Base-by-base conservation (phyloP, 1,140 invertebrate genomes). In the Drosophila miranda region DNA sequence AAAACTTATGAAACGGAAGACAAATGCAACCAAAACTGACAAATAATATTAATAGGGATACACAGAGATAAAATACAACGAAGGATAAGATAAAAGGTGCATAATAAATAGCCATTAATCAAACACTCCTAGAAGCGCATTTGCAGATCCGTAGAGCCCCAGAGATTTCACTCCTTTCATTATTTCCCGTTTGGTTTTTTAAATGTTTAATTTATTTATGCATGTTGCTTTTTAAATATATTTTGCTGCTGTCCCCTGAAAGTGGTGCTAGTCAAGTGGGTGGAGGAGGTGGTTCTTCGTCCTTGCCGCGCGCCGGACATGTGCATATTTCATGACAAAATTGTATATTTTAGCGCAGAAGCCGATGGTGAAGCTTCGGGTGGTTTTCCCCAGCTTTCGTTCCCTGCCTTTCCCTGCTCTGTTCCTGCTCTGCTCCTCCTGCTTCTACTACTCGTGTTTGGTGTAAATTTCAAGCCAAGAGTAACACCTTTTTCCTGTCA, bases 281-380 rank as follows among this genome's bases (percentile, higher is more conserved):
- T 69, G 58, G 23, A 4, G 42, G 41, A n/a, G 19, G 11, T 38
- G 34, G 7, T 50, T 77, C 64, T 50, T 77, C 64, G 78, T 78
- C 62, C 78, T 83, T 64, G 78, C 56, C 78, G 53, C 23, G 30
- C 57, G 48, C 23, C 34, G 80, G 75, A 83, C 79, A 84, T 83
- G 79, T 84, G 80, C 81, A 84, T 84, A 80, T 84, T 80, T 84
- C 73, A 80, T 84, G 81, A 77, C 72, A 76, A 80, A 74, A 69
- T 79, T 84, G 81, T 64, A 84, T 84, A 84, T 84, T 84, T 84
- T 79, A 84, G 72, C 66, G 66, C 56, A 69, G 58, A 68, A 45
- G 62, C 46, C 28, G 38, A 19, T 45, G 48, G 55, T 44, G 30
- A 14, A 52, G 52, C 19, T 41, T 57, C 5, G 44, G 42, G 41